These are phyloP conservation scores for Phodopus roborovskii DNA, from an alignment of 2,113 vertebrate species.

Conservation along the genomic window DNA sequence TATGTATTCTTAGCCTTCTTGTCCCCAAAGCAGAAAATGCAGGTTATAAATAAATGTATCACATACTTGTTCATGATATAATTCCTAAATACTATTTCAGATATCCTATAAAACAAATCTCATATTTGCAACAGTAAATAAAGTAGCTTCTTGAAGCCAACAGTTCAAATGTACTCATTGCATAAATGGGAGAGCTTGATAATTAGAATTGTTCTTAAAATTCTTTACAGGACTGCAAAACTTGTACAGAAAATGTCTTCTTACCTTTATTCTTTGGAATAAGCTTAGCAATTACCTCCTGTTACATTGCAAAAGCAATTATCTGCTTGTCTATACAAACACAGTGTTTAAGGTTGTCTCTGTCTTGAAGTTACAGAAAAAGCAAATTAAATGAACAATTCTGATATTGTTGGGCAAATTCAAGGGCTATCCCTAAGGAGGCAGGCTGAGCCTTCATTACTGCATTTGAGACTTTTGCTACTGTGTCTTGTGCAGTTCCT, in stretches of 20 bases:
- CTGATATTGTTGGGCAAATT: conserved; percentile 44
- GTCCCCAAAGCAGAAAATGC: not conserved
- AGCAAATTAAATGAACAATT: conserved; percentile 49
- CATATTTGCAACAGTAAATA: conserved; percentile 6
- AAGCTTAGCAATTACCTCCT: conserved; percentile 40
- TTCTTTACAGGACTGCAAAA: conserved; percentile 34
- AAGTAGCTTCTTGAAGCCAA: conserved; percentile 15
- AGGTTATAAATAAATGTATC: not conserved
- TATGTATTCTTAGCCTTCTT: not conserved
- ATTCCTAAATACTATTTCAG: conserved; percentile 6
- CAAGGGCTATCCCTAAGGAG: not conserved
- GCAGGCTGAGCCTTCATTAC: not conserved
- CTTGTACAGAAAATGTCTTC: conserved; percentile 14
- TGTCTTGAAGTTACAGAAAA: conserved; percentile 58
- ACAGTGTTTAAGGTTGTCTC: conserved; percentile 43
- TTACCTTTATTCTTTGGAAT: conserved; percentile 25
- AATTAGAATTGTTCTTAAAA: conserved; percentile 37
- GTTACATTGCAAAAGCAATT: conserved; percentile 57
- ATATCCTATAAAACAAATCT: conserved; percentile 2
- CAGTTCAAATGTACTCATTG: conserved; percentile 10
- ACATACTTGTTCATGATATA: conserved; percentile 13
- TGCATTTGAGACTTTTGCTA: not conserved
- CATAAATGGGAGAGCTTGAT: not conserved
- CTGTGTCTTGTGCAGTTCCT: not conserved
- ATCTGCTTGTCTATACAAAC: conserved; percentile 52